Base-by-base conservation (phyloP, 2,113 vertebrate species). In the Ovibos moschatus region DNA sequence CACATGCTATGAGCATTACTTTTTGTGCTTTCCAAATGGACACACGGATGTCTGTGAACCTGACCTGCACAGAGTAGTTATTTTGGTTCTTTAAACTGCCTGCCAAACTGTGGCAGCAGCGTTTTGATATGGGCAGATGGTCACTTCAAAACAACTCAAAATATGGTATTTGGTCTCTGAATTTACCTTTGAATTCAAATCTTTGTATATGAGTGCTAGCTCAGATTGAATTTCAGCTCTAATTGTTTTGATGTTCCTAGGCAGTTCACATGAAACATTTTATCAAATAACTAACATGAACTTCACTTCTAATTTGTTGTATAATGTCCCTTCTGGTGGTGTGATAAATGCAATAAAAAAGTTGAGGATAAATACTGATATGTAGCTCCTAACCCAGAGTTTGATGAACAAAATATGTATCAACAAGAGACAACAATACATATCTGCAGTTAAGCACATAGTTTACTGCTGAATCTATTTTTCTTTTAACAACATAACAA, bases 81-180 rank as follows among this genome's bases (percentile, higher is more conserved):
- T 71, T 96, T 97, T 43, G 14, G 27, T 91, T 81, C 53, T 90
- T 40, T 90, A 92, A 95, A 33, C n/a, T 95, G 7, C 45, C 86
- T 91, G 79, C 67, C 88, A 89, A 96, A 76, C 1, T 81, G 45
- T 11, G 87, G 36, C 40, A 36, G 47, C 43, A 95, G 47, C 6
- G 33, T 95, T 97, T 89, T 86, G 15, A 92, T 91, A 40, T 95
- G 86, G 78, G 60, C 85, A 93, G 67, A 88, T 81, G 91, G 86
- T 19, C 45, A 95, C 74, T 91, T 98, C 74, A 94, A 88, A 97
- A 87, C 50, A 89, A 83, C 93, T 87, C 64, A 94, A 88, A 71
- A 93, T 53, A 78, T 0, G 88, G 67, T 51, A 36, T 64, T 84
- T 94, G 4, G 40, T 91, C 27, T 96, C 67, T 92, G 51, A 94